phyloP scores from a whole-genome alignment of 1,140 invertebrate genomes.

The Euschistus heros region DNA sequence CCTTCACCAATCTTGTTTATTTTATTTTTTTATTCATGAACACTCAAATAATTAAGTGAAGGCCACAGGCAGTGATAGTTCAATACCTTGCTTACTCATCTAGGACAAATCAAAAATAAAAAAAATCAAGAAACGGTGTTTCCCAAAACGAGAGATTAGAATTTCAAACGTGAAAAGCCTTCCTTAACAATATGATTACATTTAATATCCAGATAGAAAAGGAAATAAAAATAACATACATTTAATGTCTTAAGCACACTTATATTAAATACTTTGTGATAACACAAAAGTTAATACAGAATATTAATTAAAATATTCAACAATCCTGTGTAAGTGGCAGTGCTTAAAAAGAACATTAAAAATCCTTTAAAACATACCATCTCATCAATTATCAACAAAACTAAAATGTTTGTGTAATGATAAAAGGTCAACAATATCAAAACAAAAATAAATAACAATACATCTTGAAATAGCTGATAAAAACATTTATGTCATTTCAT shows the following conservation, averaged over 20 bases:
- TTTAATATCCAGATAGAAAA: not conserved
- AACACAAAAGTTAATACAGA: slow-evolving; percentile 7
- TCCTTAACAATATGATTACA: too few relatives aligned
- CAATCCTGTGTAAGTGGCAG: not conserved
- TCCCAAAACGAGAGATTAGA: too few relatives aligned
- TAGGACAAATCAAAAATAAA: too few relatives aligned
- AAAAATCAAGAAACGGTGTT: too few relatives aligned
- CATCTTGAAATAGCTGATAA: not conserved
- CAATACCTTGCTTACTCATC: too few relatives aligned
- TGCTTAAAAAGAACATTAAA: slow-evolving; percentile 5
- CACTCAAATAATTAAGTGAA: too few relatives aligned
- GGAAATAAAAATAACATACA: not conserved
- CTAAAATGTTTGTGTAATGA: not conserved
- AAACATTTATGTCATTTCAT: not conserved
- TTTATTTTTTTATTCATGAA: too few relatives aligned
- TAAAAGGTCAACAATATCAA: not conserved
- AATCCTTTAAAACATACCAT: slow-evolving; percentile 2
- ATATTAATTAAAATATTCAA: not conserved
- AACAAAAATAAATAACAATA: not conserved
- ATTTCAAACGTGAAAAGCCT: too few relatives aligned
- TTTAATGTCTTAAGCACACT: slow-evolving; percentile 3
- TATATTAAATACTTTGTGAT: slow-evolving; percentile 5
- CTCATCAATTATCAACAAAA: not conserved
- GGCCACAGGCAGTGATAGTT: too few relatives aligned
- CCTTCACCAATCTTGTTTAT: too few relatives aligned